These are phyloP conservation scores for Nesidiocoris tenuis DNA, from an alignment of 2,888 invertebrate species.

Conservation along the genomic window DNA sequence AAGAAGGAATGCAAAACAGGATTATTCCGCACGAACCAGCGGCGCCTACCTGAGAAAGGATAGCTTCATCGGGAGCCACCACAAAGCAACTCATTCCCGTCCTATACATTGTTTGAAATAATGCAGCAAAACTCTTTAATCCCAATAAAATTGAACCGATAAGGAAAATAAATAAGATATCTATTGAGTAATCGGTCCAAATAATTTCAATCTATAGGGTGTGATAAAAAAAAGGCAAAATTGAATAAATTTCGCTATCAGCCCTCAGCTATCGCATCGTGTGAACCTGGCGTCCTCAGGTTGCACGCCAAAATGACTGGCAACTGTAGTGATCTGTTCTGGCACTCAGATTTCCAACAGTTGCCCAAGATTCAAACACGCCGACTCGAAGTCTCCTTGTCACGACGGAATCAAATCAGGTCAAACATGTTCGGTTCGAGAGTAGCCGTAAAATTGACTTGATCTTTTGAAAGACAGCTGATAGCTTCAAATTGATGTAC, in stretches of 20 bases:
- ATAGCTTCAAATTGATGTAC: no score
- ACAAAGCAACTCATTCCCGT: neutral
- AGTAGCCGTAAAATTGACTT: neutral
- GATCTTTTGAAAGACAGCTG: no score
- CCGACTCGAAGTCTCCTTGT: neutral
- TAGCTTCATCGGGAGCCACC: slow-evolving; percentile 10
- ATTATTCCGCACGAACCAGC: slow-evolving; percentile 31
- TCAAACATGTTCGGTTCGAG: neutral
- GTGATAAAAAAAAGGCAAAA: no score
- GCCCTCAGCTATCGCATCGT: no score
- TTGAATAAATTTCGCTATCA: no score
- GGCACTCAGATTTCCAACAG: neutral
- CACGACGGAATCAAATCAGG: neutral
- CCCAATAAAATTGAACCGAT: no score
- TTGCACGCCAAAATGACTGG: neutral
- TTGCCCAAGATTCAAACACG: neutral
- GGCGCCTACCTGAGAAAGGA: neutral
- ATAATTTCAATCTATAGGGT: no score
- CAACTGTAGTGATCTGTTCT: neutral
- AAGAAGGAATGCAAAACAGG: slow-evolving; percentile 23
- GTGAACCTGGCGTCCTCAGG: no score
- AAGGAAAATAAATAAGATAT: no score
- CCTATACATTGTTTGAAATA: no score
- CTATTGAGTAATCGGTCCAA: no score
- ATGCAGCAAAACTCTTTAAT: no score